Evolutionary conservation across 1,140 invertebrate genomes (phyloP), one percentile per base, ranked within the genome.

Genomic region (Drosophila nigromelanica): DNA sequence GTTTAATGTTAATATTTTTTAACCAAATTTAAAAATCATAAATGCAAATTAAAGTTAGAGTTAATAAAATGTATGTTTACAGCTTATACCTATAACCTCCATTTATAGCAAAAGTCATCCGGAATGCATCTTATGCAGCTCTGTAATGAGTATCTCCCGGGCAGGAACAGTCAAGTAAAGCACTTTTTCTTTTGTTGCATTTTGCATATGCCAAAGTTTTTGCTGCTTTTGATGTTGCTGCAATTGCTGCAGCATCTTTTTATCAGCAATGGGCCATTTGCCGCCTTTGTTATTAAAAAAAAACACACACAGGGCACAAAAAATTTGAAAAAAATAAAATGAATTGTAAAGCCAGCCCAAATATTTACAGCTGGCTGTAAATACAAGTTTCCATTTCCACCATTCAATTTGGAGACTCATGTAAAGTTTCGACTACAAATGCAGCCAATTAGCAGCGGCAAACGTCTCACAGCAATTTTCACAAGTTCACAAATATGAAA

Each of bases 401-500:
- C 63, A 62, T 76, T 61, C 81, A 85, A 77, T 85, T 85, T 80
- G 80, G 80, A 71, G 50, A 69, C 74, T 63, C 50, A 78, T 87
- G 82, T 86, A 74, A 87, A 86, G 62, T 30, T 11, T 69, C 73
- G 76, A 62, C 75, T 85, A 87, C 82, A 87, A 87, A 87, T 79
- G 82, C 83, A 66, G 50, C 83, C 86, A 87, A 87, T 87, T 87
- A 87, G 82, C 82, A 60, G 76, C 68, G 64, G 76, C 55, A 78
- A 72, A 40, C 77, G 73, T 73, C 73, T 80, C 78, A 73, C 50
- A 52, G 68, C 80, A 78, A 89, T 87, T 87, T 87, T 87, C 82
- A 87, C 78, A 87, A 87, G 82, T 82, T 89, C 68, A 87, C 79
- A 89, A 85, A 83, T 81, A 78, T 60, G 58, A 86, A 87, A 76